Conservation (phyloP, 2,113 vertebrate genomes). For the Pampusana beccarii region DNA sequence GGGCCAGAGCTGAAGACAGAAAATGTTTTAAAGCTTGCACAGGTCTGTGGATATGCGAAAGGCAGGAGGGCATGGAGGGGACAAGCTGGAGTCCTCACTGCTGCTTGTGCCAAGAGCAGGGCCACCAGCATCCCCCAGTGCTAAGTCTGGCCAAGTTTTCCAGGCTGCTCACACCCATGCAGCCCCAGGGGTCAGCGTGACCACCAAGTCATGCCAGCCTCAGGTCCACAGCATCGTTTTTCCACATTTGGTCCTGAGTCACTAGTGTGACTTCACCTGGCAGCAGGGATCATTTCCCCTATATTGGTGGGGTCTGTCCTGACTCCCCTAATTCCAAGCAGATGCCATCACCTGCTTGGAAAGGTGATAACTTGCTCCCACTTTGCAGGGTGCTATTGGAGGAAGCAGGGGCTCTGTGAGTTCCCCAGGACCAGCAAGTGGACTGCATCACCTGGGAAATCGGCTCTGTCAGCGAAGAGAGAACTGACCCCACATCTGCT, state of each 20-base stretch:
- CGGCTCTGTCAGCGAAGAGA: background rate
- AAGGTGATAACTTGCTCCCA: background rate
- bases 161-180: background rate
- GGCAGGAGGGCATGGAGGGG: background rate
- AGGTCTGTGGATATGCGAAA: accelerated
- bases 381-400: background rate
- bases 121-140: accelerated
- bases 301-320: background rate
- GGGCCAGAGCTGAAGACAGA: background rate
- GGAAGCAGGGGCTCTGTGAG: background rate
- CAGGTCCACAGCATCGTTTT: background rate
- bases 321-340: background rate
- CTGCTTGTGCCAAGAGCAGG: background rate
- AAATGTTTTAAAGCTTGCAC: background rate
- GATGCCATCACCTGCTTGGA: accelerated
- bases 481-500: background rate
- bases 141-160: background rate
- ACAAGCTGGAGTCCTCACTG: background rate
- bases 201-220: background rate
- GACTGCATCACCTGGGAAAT: background rate
- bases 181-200: background rate
- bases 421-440: accelerated
- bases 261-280: background rate
- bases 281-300: background rate
- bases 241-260: background rate